phyloP scores from a whole-genome alignment of 2,797 vertebrate species.

The Aphelocoma californica region DNA sequence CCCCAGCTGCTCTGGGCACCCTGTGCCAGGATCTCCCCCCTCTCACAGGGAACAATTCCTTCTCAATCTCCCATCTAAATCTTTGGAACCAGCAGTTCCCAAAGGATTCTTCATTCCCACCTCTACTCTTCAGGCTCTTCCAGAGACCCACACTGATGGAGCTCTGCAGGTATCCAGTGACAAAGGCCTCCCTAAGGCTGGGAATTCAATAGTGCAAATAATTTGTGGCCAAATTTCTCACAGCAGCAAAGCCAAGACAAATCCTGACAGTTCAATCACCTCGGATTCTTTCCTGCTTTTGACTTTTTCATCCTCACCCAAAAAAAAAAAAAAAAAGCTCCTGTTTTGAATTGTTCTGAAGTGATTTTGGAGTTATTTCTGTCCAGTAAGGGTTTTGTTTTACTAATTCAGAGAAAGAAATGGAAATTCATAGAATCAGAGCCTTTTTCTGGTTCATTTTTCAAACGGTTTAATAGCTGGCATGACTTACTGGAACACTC shows the following conservation, averaged over 20 bases:
- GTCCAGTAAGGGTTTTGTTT: background rate
- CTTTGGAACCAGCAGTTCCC: background rate
- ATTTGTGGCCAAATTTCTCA: background rate
- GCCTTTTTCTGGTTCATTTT: background rate
- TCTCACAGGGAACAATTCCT: background rate
- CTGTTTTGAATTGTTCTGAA: background rate
- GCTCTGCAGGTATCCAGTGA: background rate
- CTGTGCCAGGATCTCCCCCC: background rate
- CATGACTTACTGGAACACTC: background rate
- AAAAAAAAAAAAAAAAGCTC: background rate
- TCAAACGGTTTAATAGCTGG: background rate
- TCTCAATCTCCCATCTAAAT: background rate
- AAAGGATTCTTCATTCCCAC: background rate
- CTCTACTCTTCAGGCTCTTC: background rate
- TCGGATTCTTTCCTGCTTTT: background rate
- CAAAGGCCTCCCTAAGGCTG: background rate
- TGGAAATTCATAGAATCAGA: background rate
- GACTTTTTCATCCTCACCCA: background rate
- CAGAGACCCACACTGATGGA: background rate
- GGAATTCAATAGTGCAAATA: background rate
- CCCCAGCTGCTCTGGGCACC: background rate
- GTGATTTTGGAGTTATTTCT: background rate
- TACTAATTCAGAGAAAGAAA: background rate
- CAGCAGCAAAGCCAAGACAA: constrained; percentile 4
- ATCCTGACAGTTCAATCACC: background rate